A percentile compares a stretch with the other conserved stretches of the same genome.
Conservation (phyloP, 2,797 vertebrate species). For the Cyprinella venusta region DNA sequence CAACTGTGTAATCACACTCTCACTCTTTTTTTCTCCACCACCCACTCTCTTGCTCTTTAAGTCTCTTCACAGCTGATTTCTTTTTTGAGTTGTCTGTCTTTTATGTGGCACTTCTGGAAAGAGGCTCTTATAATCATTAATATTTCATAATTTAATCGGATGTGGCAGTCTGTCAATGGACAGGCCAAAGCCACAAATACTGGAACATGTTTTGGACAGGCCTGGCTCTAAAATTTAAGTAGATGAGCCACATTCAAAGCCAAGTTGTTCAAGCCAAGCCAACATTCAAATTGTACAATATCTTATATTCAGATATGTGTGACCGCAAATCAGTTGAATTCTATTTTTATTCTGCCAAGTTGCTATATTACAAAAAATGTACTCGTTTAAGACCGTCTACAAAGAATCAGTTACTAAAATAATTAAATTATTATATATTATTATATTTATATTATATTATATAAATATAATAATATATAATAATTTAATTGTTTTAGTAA, state of each 20-base stretch:
- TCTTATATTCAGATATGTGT: not conserved
- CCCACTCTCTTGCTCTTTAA: constrained; percentile 58
- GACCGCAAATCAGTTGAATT: not conserved
- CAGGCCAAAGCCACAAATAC: not conserved
- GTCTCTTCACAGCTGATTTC: constrained; percentile 55
- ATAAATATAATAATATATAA: too few relatives aligned
- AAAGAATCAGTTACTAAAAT: not conserved
- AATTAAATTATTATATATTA: too few relatives aligned
- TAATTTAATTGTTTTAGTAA: too few relatives aligned
- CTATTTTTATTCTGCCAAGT: not conserved
- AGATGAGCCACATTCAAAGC: not conserved
- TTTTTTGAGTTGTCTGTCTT: constrained; percentile 59
- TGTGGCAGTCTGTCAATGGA: constrained; percentile 10
- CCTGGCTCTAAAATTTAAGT: not conserved
- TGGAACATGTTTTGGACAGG: constrained; percentile 9
- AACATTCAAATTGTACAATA: not conserved
- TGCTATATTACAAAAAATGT: not conserved
- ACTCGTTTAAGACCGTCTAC: not conserved
- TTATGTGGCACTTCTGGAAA: constrained; percentile 75
- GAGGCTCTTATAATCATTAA: constrained; percentile 66
- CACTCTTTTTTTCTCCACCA: constrained; percentile 11
- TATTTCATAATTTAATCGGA: constrained; percentile 55
- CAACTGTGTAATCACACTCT: constrained; percentile 29
- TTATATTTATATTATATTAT: too few relatives aligned
- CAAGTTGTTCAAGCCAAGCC: too few relatives aligned